A percentile compares a stretch with the other conserved stretches of the same genome.
Conservation (phyloP, 1,140 invertebrate species). For the Temnothorax curvispinosus region DNA sequence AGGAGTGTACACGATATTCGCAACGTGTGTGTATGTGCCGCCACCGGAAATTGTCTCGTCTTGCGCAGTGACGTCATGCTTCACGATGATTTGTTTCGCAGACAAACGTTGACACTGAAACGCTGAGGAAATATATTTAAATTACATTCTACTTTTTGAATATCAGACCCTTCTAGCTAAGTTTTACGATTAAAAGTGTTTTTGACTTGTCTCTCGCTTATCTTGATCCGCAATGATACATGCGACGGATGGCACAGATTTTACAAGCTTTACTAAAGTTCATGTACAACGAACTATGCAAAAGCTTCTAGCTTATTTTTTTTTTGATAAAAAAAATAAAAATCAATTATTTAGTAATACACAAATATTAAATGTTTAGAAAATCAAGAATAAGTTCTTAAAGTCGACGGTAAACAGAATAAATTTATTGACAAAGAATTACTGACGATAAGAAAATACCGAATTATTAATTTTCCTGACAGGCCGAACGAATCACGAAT, state of each 20-base stretch:
- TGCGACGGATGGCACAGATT: neutral
- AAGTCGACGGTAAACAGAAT: neutral
- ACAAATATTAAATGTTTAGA: neutral
- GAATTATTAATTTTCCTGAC: neutral
- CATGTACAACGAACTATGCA: too few relatives aligned
- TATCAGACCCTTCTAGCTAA: neutral
- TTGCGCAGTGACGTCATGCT: neutral
- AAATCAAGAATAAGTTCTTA: neutral
- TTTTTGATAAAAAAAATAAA: neutral
- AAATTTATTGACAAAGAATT: neutral
- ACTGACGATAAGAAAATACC: neutral
- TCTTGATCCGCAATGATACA: neutral
- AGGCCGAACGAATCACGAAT: neutral
- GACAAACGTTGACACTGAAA: conserved; percentile 9
- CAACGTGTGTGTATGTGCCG: neutral
- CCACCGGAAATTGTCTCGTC: conserved; percentile 60
- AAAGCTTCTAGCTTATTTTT: neutral
- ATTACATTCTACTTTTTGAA: conserved; percentile 1
- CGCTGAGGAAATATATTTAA: conserved; percentile 24
- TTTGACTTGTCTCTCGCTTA: neutral
- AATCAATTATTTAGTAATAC: neutral
- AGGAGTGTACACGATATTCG: neutral
- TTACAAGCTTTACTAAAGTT: neutral
- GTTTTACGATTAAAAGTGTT: conserved; percentile 4
- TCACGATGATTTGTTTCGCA: conserved; percentile 32